A percentile compares a stretch with the other conserved stretches of the same genome.
These are phyloP conservation scores for Pseudococcus jackbeardsleyi DNA, from an alignment of 2,888 invertebrate genomes.

Conservation along the genomic window DNA sequence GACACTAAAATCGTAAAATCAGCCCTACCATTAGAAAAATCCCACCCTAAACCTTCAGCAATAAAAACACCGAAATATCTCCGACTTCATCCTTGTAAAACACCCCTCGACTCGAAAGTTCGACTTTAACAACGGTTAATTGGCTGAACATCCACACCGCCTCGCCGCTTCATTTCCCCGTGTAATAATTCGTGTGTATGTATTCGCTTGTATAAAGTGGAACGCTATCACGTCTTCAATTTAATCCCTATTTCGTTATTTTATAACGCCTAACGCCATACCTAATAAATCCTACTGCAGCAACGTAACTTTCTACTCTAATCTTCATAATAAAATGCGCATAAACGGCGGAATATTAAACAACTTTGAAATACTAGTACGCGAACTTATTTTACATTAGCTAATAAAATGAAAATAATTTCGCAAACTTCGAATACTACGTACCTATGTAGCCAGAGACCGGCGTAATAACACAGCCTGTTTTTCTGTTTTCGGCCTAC, in stretches of 20 bases:
- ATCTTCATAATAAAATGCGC: constrained; percentile 56
- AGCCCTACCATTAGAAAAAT: not conserved
- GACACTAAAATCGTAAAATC: too few species aligned
- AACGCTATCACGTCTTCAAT: constrained; percentile 56
- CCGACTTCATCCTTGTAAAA: not conserved
- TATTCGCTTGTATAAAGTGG: constrained; percentile 36
- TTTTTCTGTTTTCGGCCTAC: not conserved
- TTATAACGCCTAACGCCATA: constrained; percentile 56
- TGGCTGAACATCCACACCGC: constrained; percentile 33
- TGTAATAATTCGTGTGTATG: constrained; percentile 47
- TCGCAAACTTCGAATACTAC: constrained; percentile 48
- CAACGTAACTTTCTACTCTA: constrained; percentile 51
- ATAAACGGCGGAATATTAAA: constrained; percentile 51
- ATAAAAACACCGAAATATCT: not conserved
- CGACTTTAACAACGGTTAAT: constrained; percentile 53
- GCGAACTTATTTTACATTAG: constrained; percentile 56
- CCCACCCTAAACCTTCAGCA: not conserved
- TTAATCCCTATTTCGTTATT: constrained; percentile 56
- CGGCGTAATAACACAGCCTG: not conserved
- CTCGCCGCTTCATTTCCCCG: not conserved
- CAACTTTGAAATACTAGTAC: constrained; percentile 53
- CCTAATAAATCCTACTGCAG: constrained; percentile 49
- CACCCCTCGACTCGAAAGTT: constrained; percentile 31
- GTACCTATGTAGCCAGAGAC: not conserved
- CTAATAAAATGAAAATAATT: constrained; percentile 57